A percentile compares a stretch with the other conserved stretches of the same genome.
Conservation (phyloP, 2,888 invertebrate species). For the Drepana falcataria region DNA sequence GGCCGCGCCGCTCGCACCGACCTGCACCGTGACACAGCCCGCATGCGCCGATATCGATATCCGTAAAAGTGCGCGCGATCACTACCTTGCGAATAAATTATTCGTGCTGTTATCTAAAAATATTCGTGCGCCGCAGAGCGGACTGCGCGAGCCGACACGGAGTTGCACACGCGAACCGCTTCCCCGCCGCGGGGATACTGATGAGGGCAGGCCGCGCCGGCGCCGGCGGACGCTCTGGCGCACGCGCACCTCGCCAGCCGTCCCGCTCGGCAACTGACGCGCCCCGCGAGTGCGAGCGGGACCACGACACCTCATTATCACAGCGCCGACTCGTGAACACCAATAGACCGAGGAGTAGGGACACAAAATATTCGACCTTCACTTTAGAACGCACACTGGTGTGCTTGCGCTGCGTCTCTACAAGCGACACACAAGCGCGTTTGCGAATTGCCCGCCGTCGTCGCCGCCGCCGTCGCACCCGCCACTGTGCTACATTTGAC, state of each 20-base stretch:
- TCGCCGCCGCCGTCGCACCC: constrained; percentile 32
- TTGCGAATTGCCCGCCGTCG: constrained; percentile 59
- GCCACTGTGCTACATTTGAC: constrained; percentile 72
- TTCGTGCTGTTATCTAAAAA: constrained; percentile 77
- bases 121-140: constrained; percentile 69
- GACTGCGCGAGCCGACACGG: constrained; percentile 50
- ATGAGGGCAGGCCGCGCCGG: constrained; percentile 74
- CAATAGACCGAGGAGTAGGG: constrained; percentile 78
- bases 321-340: constrained; percentile 75
- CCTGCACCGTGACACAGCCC: constrained; percentile 47
- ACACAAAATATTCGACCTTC: constrained; percentile 76
- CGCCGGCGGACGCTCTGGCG: constrained; percentile 72
- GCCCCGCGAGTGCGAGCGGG: constrained; percentile 51
- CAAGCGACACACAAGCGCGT: constrained; percentile 53
- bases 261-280: constrained; percentile 49
- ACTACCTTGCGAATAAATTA: constrained; percentile 75
- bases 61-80: constrained; percentile 73
- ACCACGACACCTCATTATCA: constrained; percentile 67
- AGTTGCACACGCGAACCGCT: constrained; percentile 72
- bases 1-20: not conserved
- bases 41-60: constrained; percentile 64
- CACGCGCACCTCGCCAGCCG: constrained; percentile 63
- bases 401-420: constrained; percentile 47
- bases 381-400: constrained; percentile 71
- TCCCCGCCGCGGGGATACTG: constrained; percentile 78